Base-by-base conservation (phyloP, 2,888 invertebrate species). In the Dimorphilus gyrociliatus region DNA sequence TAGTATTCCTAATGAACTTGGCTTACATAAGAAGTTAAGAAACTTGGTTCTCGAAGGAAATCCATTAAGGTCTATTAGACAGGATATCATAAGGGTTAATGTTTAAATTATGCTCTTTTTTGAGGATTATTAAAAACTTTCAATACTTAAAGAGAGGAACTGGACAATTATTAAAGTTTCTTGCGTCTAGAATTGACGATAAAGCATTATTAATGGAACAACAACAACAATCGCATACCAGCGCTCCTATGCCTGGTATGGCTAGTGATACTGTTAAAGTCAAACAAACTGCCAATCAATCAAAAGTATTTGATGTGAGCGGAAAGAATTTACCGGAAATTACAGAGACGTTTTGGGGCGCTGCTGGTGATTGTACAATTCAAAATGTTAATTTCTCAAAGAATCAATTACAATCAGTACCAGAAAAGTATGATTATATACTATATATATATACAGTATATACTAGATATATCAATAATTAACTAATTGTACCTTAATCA, bases 11-110 rank as follows among this genome's bases (percentile, higher is more conserved):
- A 69, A 66, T 46, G 67, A 69, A n/a, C 51, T 80, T 30, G 70
- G 75, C 15, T 60, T 71, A 2, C 67, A 88, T 46, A 74, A 77
- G 0, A 78, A 81, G 53, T 65, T 88, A 34, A 79, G 81, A 48
- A 77, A 77, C 42, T 69, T 88, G 29, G 75, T 74, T 39, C 69
- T 86, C 48, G 81, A 84, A 42, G 86, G 86, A 4, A 88, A 88
- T 64, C 77, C 78, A 47, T 66, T 86, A 42, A 73, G 77, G 46
- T 75, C 75, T 30, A 75, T 88, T 17, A 67, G 86, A 19, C 71
- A 77, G 35, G 86, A 86, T 58, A 73, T 88, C 33, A 69, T 86
- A 30, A 73, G 76, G 52, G 64, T 61, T 41, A 36, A 40, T 30
- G 16, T 12, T 6, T 10, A 24, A 2, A 10, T 29, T 10, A 3